phyloP scores from a whole-genome alignment of 2,113 vertebrate genomes.

The Pterocles orientalis region DNA sequence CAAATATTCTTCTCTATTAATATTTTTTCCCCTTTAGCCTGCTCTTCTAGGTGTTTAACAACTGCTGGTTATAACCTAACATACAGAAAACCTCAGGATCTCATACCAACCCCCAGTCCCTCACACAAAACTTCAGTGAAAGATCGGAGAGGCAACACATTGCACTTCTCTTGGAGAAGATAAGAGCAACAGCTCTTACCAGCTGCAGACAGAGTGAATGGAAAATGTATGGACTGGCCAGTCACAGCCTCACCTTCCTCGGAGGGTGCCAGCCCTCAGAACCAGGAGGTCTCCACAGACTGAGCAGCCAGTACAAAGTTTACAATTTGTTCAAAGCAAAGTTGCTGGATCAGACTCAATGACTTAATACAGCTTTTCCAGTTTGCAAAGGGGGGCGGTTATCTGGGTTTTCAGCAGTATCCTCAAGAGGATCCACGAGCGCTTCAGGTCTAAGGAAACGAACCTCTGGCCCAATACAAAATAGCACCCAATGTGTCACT shows the following conservation, averaged over 20 bases:
- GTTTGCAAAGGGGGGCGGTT: background rate
- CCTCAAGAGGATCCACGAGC: background rate
- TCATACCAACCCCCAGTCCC: background rate
- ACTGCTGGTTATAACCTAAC: background rate
- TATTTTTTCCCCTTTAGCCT: background rate
- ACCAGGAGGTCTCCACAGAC: fast-evolving
- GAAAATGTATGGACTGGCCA: fast-evolving
- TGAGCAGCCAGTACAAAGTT: fast-evolving
- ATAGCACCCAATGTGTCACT: background rate
- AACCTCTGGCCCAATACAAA: background rate
- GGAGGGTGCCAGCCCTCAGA: fast-evolving
- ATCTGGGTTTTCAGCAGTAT: background rate
- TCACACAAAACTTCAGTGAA: background rate
- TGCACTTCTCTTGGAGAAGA: background rate
- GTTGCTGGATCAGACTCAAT: no score
- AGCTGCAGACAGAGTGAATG: background rate
- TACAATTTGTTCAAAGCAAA: background rate
- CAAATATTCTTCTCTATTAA: background rate
- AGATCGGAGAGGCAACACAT: fast-evolving
- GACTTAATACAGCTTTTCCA: background rate
- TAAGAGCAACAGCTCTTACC: background rate
- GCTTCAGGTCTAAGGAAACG: background rate
- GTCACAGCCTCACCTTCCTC: background rate
- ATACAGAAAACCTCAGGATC: fast-evolving
- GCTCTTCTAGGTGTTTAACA: background rate